Evolutionary conservation across 2,113 vertebrate genomes (phyloP).

Genomic region (Malurus elegans): DNA sequence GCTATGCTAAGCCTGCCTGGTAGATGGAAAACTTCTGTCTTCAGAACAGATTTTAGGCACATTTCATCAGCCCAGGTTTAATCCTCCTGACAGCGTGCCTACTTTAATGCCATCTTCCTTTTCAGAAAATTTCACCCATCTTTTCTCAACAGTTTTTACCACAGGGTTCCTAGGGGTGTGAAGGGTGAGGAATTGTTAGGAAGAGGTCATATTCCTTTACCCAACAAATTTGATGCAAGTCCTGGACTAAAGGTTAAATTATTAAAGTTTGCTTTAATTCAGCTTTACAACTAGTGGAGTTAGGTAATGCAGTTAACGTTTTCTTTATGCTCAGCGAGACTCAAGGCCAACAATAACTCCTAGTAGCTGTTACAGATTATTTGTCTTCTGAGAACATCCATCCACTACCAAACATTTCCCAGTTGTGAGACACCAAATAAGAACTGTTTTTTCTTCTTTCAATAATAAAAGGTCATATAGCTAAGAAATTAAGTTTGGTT

Average conservation of each 20-base stretch:
- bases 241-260: not conserved
- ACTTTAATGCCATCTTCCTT: not conserved
- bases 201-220: not conserved
- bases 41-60: not conserved
- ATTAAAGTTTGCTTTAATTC: not conserved
- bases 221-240: not conserved
- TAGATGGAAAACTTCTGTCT: not conserved
- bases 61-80: slow-evolving; percentile 1
- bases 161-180: not conserved
- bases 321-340: not conserved
- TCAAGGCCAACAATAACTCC: not conserved
- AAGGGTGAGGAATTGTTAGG: not conserved
- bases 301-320: not conserved
- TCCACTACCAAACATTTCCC: not conserved
- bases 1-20: not conserved
- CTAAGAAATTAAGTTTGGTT: not conserved
- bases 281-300: not conserved
- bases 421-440: not conserved
- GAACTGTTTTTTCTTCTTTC: not conserved
- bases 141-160: not conserved
- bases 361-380: not conserved
- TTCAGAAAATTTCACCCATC: not conserved
- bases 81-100: not conserved
- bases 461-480: not conserved
- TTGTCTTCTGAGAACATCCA: not conserved